A percentile compares a stretch with the other conserved stretches of the same genome.
These are phyloP conservation scores for Euura saliciscinereae DNA, from an alignment of 1,140 invertebrate species.

Conservation along the genomic window DNA sequence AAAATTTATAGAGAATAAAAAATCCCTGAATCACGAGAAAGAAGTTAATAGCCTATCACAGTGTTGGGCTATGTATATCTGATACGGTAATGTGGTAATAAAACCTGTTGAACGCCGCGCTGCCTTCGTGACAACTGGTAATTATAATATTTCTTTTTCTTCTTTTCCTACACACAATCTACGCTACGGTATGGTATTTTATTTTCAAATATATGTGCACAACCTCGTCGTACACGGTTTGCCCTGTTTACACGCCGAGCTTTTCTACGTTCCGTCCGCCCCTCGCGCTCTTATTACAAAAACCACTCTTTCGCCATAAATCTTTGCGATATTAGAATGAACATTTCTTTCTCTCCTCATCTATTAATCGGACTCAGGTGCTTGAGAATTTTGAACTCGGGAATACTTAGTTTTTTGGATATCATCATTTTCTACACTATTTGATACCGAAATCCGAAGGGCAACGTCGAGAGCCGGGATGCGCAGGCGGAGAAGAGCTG, in stretches of 20 bases:
- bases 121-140: conserved; percentile 51
- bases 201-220: conserved; percentile 16
- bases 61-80: conserved; percentile 16
- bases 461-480: conserved; percentile 23
- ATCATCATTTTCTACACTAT: neutral
- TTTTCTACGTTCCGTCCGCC: neutral
- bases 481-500: conserved; percentile 38
- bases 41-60: neutral
- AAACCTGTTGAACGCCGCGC: conserved; percentile 49
- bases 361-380: conserved; percentile 38
- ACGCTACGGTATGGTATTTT: neutral
- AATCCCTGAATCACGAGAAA: too few relatives aligned
- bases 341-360: conserved; percentile 18
- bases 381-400: conserved; percentile 28
- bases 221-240: neutral
- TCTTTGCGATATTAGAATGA: too few relatives aligned
- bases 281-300: too few relatives aligned
- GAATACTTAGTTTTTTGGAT: conserved; percentile 17
- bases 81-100: conserved; percentile 38
- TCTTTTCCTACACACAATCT: neutral
- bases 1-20: too few relatives aligned
- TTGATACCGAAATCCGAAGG: too few relatives aligned
- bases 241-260: conserved; percentile 13
- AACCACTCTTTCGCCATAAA: too few relatives aligned
- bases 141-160: conserved; percentile 40